These are phyloP conservation scores for Gallinago paraguaiae DNA, from an alignment of 2,113 vertebrate genomes.

Conservation along the genomic window DNA sequence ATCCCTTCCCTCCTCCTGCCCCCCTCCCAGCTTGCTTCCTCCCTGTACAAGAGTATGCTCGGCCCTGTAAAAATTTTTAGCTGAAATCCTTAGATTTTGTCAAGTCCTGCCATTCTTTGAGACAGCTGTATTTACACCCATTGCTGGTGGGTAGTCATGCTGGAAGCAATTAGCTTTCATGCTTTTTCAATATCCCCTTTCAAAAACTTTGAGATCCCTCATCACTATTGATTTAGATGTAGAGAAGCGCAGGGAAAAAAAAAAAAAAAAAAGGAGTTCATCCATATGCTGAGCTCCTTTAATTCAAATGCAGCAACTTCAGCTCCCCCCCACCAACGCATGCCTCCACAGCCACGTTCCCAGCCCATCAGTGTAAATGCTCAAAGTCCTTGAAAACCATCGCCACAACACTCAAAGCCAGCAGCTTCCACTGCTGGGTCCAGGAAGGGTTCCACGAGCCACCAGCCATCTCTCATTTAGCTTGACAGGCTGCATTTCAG, in stretches of 20 bases:
- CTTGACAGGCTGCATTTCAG: neutral
- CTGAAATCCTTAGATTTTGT: slow-evolving; percentile 42
- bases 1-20: neutral
- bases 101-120: slow-evolving; percentile 20
- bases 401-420: neutral
- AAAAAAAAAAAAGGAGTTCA: neutral
- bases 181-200: slow-evolving; percentile 45
- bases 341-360: neutral
- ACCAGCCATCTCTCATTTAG: neutral
- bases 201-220: slow-evolving; percentile 48
- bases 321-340: neutral
- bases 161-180: slow-evolving; percentile 60
- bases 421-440: neutral
- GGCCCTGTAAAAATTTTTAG: slow-evolving; percentile 25
- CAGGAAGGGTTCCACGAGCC: neutral
- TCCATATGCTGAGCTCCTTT: slow-evolving; percentile 10
- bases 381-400: neutral
- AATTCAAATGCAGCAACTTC: neutral
- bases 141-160: slow-evolving; percentile 29
- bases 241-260: neutral
- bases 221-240: slow-evolving; percentile 16
- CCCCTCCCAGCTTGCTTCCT: neutral
- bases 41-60: neutral
- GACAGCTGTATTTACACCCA: slow-evolving; percentile 53
- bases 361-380: neutral